Base-by-base conservation (phyloP, 2,888 invertebrate genomes). In the Xestia sexstrigata region DNA sequence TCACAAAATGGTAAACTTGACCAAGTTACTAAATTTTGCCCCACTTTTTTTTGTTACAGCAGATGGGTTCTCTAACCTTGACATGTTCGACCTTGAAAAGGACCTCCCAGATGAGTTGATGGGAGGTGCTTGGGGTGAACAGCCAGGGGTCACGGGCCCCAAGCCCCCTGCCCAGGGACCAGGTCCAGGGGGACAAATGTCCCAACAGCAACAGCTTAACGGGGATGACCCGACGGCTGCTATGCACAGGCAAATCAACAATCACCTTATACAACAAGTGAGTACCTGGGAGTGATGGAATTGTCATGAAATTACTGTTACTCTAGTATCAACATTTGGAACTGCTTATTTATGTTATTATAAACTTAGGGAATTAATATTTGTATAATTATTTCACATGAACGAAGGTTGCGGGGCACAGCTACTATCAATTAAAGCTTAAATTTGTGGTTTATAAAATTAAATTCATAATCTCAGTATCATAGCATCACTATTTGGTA, bases 71-170 rank as follows among this genome's bases (percentile, higher is more conserved):
- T 98, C 98, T 88, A 98, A 98, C 97, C 97, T 98, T 87, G 98
- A 98, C 93, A 98, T 98, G 97, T 98, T 98, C 94, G 98, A 98
- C 96, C 97, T 99, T 95, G 99, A 99, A 96, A 98, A 99, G 96
- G 98, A 99, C 95, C 97, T 99, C 90, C 99, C 99, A 67, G 99
- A 99, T 96, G 99, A 99, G 95, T 97, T 99, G 88, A 98, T 99
- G 95, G 97, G 98, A 78, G 97, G 98, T 87, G 97, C 98, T 89
- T 98, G 98, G 98, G 97, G 98, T 55, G 98, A 98, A 92, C 97
- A 97, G 88, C 94, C 96, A 83, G 97, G 97, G 82, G 97, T 97
- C 91, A 96, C 96, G n/a, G 97, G 97, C 78, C 97, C 97, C 82
- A 98, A 98, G 94, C 98, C 98, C 85, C 98, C 98, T 45, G 98